Conservation (phyloP, 2,888 invertebrate genomes). For the Meiosimyza platycephala region DNA sequence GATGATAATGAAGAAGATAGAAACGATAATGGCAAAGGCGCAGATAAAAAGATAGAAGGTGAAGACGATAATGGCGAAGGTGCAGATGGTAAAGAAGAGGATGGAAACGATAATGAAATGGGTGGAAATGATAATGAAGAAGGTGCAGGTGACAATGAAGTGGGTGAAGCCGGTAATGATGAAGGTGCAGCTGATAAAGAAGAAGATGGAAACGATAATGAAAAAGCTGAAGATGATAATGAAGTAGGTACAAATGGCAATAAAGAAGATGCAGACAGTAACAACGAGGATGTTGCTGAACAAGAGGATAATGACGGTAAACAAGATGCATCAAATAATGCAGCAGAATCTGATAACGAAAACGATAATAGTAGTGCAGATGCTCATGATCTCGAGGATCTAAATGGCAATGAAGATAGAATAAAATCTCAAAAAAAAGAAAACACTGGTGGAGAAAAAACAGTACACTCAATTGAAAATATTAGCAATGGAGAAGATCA, state of each 20-base stretch:
- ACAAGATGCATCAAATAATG: background rate
- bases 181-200: background rate
- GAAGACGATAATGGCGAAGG: background rate
- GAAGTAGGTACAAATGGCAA: background rate
- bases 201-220: constrained; percentile 2
- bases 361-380: no score
- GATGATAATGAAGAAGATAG: background rate
- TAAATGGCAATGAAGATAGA: background rate
- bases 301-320: background rate
- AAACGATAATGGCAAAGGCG: background rate
- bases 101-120: background rate
- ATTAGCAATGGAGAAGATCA: no score
- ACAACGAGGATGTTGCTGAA: background rate
- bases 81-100: background rate
- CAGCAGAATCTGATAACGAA: background rate
- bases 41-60: no score
- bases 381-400: background rate
- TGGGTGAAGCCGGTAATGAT: background rate
- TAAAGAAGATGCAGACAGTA: background rate
- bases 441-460: background rate
- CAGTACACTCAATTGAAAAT: no score
- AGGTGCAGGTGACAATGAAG: background rate
- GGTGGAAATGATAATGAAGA: background rate
- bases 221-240: background rate
- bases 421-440: background rate